Evolutionary conservation across 2,113 vertebrate species (phyloP), one percentile per base, ranked within the genome.

Genomic region (Oryzias curvinotus): DNA sequence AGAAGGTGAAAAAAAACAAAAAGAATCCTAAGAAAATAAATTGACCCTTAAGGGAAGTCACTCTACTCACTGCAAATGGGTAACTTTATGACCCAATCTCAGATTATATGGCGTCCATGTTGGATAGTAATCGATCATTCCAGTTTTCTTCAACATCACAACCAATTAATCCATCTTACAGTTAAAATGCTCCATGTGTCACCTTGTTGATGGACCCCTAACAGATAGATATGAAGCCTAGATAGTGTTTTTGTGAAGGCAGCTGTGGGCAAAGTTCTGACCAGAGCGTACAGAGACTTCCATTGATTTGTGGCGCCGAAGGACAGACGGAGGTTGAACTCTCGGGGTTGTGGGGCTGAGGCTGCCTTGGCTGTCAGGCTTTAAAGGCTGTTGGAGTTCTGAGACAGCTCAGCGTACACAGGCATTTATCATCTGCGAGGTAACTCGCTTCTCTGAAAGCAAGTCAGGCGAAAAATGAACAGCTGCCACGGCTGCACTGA

Each of bases 391-490:
- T 65, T 42, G 65, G 69, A 71, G 78, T 76, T 86, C 52, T 78
- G 14, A 90, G 84, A 91, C 65, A 85, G 82, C 70, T 67, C 77
- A 65, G 82, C 52, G 75, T 89, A 87, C 73, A 69, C 75, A 52
- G 83, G 82, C 83, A 93, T 92, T 92, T 90, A 91, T 94, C 90
- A 91, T 76, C 76, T 59, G 62, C 75, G 85, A 92, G 91, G 90
- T 92, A 94, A 93, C 90, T 72, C 79, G 88, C 85, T 89, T 88
- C 76, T 87, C 90, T 77, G 80, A 87, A 85, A 91, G 74, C 91
- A 87, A 85, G 78, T 93, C 90, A 86, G 84, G 92, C 91, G 92
- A 92, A 95, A 96, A 95, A 96, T 93, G 90, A 96, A 93, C 93
- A 95, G 92, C 92, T 95, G 93, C 90, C 91, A 93, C 21, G 53